Evolutionary conservation across 2,113 vertebrate genomes (phyloP), one percentile per base, ranked within the genome.

Genomic region (Notothenia coriiceps): DNA sequence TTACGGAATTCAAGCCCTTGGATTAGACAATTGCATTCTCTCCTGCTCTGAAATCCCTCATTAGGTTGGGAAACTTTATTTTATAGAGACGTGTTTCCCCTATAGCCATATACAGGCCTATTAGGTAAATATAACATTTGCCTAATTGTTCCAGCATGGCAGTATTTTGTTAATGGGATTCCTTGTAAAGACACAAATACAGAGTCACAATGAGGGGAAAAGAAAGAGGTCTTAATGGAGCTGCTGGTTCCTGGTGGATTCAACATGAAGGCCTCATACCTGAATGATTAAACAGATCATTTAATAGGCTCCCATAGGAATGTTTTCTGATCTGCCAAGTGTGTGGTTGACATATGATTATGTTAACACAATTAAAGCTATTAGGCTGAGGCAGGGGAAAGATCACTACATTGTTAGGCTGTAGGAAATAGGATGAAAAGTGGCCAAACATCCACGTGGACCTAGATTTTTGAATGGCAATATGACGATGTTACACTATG

Each of bases 71-170:
- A 89, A 89, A 83, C 82, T 85, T 64, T 77, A 82, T 86, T 92
- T 92, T 92, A 91, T 89, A 79, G 89, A 90, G 81, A 67, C 77
- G n/a, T 62, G 67, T 84, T 91, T 80, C 74, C 75, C 89, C 76
- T 88, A 88, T 85, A 89, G 85, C 76, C 70, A 87, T 66, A 79
- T 64, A 74, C 67, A 73, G 75, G 64, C 74, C 79, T 78, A 84
- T 91, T 89, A 81, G 76, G 73, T 82, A 78, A 91, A 90, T 91
- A 87, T 79, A 91, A 79, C 83, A 81, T 82, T 89, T 67, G 61
- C 55, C 20, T 91, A 92, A 93, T 92, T 86, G 78, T 69, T 89
- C 51, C 89, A 85, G 71, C 76, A 90, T 90, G 90, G 70, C 11
- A 33, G 52, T 33, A 78, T 85, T 84, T 84, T 77, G 22, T 76